Conservation (phyloP, 2,888 invertebrate species). For the Creontiades dilutus region DNA sequence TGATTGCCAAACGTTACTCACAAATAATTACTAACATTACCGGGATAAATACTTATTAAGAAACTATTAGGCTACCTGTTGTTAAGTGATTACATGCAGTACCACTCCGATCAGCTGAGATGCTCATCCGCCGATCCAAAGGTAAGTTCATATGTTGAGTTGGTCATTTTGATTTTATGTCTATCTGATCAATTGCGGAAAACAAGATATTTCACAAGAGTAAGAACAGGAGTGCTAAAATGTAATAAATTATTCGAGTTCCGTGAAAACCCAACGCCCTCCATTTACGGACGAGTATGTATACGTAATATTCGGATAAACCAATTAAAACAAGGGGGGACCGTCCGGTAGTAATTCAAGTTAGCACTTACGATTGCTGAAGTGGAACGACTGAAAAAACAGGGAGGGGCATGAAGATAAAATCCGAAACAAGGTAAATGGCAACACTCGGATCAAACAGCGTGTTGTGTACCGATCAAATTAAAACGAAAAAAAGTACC, state of each 20-base stretch:
- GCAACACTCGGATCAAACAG: neutral
- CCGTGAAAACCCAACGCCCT: neutral
- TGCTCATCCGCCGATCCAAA: no score
- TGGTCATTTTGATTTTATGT: no score
- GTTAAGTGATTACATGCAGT: no score
- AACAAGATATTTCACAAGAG: neutral
- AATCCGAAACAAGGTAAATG: neutral
- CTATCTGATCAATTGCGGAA: neutral
- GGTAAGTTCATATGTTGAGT: no score
- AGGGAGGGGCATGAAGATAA: slow-evolving; percentile 8
- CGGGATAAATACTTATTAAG: no score
- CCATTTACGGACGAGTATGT: neutral
- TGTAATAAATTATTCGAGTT: neutral
- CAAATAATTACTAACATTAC: no score
- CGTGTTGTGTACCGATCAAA: neutral
- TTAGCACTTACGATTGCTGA: slow-evolving; percentile 23
- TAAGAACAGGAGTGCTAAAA: neutral
- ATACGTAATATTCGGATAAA: neutral
- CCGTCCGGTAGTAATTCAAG: slow-evolving; percentile 22
- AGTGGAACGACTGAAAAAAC: slow-evolving; percentile 23
- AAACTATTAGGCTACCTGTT: no score
- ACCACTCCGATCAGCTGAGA: no score
- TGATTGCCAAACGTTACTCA: no score
- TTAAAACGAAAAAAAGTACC: neutral
- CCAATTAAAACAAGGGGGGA: neutral